Conservation (phyloP, 1,140 invertebrate species). For the Drepana arcuata region DNA sequence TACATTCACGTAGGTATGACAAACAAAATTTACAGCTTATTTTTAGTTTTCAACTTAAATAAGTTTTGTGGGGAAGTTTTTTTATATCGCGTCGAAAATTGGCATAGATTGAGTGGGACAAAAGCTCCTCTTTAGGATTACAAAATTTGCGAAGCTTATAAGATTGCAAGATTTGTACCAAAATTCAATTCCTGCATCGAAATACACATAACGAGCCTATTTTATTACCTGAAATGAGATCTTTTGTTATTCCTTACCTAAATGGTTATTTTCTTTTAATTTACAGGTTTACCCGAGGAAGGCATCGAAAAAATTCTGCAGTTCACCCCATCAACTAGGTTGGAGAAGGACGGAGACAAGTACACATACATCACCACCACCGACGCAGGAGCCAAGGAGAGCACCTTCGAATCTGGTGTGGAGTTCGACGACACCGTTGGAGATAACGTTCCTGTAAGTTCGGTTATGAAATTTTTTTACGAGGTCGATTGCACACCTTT, state of each 20-base stretch:
- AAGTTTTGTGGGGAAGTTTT: no score
- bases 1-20: no score
- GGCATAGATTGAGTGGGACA: no score
- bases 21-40: no score
- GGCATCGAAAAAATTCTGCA: neutral
- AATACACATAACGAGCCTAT: no score
- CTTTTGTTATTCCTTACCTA: neutral
- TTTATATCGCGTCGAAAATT: no score
- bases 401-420: conserved; percentile 9
- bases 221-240: neutral
- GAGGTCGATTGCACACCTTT: no score
- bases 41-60: no score
- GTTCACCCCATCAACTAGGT: conserved; percentile 4
- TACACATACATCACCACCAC: conserved; percentile 2
- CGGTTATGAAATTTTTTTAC: neutral
- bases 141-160: neutral
- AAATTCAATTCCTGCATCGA: no score
- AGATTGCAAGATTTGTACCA: neutral
- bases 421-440: conserved; percentile 13
- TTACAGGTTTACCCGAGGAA: conserved; percentile 4
- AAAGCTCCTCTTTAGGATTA: no score
- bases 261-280: neutral
- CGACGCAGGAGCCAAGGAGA: neutral
- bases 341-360: conserved; percentile 7
- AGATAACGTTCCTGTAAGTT: conserved; percentile 2